Evolutionary conservation across 2,888 invertebrate species (phyloP).

Genomic region (Phania funesta): DNA sequence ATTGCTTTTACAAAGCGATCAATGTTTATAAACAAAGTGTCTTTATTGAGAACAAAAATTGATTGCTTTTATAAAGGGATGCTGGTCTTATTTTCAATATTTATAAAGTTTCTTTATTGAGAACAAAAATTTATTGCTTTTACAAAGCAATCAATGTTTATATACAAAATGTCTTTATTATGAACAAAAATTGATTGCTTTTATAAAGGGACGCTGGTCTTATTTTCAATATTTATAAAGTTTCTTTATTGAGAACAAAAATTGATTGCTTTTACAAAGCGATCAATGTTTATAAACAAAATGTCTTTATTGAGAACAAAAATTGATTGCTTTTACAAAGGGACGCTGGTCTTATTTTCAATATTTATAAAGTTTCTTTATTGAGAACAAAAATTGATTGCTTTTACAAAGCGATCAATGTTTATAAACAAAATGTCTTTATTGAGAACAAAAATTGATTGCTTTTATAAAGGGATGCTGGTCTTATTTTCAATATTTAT

Average conservation of each 20-base stretch:
- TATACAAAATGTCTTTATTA: neutral
- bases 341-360: neutral
- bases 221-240: neutral
- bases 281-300: neutral
- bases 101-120: neutral
- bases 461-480: neutral
- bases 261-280: slow-evolving; percentile 30
- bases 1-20: slow-evolving; percentile 5
- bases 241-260: slow-evolving; percentile 11
- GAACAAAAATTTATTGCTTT: slow-evolving; percentile 1
- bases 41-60: slow-evolving; percentile 26
- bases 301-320: neutral
- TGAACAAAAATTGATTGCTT: slow-evolving; percentile 5
- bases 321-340: neutral
- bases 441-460: slow-evolving; percentile 63
- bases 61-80: neutral
- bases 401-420: neutral
- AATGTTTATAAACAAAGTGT: neutral
- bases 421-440: slow-evolving; percentile 7
- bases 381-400: slow-evolving; percentile 43
- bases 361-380: slow-evolving; percentile 8
- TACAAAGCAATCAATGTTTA: neutral
- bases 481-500: neutral
- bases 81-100: neutral
- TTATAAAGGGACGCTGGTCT: no score